Conservation (phyloP, 2,797 vertebrate species). For the Semotilus atromaculatus region DNA sequence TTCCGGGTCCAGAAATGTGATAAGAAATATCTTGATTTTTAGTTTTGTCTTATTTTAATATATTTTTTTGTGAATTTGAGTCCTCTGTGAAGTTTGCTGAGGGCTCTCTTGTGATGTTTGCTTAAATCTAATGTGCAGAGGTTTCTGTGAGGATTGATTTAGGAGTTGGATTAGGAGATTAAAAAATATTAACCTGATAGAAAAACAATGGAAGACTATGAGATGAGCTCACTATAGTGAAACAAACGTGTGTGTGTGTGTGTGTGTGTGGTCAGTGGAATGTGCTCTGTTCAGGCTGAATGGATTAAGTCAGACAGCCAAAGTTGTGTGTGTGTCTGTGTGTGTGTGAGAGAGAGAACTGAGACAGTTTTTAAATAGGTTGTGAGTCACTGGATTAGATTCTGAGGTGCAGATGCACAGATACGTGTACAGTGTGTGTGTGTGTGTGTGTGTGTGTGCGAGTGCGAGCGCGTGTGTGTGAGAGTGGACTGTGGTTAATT, state of each 20-base stretch:
- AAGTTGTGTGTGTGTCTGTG: slow-evolving; percentile 2
- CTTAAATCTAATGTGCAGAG: neutral
- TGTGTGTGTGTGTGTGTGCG: neutral
- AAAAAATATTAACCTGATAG: neutral
- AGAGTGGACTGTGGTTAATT: slow-evolving; percentile 21
- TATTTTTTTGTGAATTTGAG: neutral
- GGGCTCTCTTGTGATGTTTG: neutral
- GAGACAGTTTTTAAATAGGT: slow-evolving; percentile 6
- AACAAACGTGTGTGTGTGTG: neutral
- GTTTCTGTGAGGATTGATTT: neutral
- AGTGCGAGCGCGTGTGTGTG: slow-evolving; percentile 5
- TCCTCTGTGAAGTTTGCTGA: neutral
- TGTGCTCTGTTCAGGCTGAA: slow-evolving; percentile 43
- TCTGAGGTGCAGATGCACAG: neutral
- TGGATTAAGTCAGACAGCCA: slow-evolving; percentile 40
- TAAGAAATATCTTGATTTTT: too few species aligned
- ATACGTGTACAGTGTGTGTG: neutral
- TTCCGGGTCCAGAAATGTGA: neutral
- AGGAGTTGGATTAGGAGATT: neutral
- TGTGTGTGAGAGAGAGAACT: neutral
- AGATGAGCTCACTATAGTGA: neutral
- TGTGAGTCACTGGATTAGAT: slow-evolving; percentile 38
- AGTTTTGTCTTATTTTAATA: neutral
- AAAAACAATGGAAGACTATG: neutral
- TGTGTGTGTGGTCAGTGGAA: slow-evolving; percentile 1